A percentile compares a stretch with the other conserved stretches of the same genome.
phyloP scores from a whole-genome alignment of 2,113 vertebrate species.

The Crocuta crocuta region DNA sequence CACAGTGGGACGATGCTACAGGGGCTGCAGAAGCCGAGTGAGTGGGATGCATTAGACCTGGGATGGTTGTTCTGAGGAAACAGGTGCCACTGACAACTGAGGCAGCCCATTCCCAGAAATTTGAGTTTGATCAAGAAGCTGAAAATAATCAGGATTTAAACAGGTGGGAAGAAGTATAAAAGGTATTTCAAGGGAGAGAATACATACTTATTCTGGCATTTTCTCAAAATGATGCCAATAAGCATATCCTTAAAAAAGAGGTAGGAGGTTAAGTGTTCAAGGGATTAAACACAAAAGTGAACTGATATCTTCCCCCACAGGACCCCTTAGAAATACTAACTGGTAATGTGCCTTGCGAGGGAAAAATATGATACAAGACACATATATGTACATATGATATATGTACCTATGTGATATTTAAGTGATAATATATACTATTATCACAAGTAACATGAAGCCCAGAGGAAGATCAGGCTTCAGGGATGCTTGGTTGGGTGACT shows the following conservation, averaged over 20 bases:
- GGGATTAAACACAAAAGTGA: not conserved
- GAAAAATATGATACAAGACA: not conserved
- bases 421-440: not conserved
- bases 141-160: not conserved
- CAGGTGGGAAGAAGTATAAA: not conserved
- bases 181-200: not conserved
- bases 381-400: not conserved
- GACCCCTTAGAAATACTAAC: not conserved
- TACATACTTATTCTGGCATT: not conserved
- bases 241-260: not conserved
- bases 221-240: not conserved
- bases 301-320: not conserved
- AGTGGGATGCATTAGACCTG: not conserved
- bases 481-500: not conserved
- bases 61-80: not conserved
- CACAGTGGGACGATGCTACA: not conserved
- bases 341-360: not conserved
- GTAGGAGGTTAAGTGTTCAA: not conserved
- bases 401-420: not conserved
- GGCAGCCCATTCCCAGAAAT: not conserved
- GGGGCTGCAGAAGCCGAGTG: not conserved
- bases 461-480: not conserved
- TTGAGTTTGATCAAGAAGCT: not conserved
- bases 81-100: not conserved
- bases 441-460: not conserved